These are phyloP conservation scores for Marmota monax DNA, from an alignment of 2,113 vertebrate genomes.

Conservation along the genomic window DNA sequence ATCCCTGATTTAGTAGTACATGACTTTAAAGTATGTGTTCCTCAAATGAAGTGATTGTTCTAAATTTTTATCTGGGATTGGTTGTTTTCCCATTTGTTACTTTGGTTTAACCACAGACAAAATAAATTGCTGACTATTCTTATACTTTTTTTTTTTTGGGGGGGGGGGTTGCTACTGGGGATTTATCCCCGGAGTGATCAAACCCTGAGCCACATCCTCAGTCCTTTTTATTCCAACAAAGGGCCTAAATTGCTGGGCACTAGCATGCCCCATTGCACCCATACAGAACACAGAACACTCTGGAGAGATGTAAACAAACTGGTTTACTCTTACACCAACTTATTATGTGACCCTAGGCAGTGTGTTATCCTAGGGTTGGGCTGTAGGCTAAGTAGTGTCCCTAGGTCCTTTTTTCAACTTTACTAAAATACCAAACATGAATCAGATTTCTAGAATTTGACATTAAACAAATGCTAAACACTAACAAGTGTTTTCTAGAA, in stretches of 20 bases:
- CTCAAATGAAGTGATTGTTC: not conserved
- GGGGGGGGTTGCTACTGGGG: no score
- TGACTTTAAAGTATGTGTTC: not conserved
- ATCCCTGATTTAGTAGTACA: not conserved
- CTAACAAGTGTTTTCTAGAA: not conserved
- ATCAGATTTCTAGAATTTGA: not conserved
- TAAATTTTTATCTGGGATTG: not conserved
- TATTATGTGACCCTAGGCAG: not conserved
- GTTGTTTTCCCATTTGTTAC: not conserved
- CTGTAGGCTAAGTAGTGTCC: not conserved
- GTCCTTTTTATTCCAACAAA: no score
- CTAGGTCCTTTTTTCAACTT: not conserved
- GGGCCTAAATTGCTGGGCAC: no score
- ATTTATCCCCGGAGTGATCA: no score
- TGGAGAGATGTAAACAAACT: not conserved
- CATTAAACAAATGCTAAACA: not conserved
- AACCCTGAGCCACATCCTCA: no score
- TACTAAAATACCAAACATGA: not conserved
- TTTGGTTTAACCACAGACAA: conserved; percentile 23
- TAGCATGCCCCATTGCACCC: no score
- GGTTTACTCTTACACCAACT: not conserved
- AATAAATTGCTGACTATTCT: not conserved
- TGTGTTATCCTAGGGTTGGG: not conserved
- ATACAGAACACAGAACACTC: not conserved
- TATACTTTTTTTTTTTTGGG: no score